Evolutionary conservation across 1,140 invertebrate species (phyloP), one percentile per base, ranked within the genome.

Genomic region (Camponotus pennsylvanicus): DNA sequence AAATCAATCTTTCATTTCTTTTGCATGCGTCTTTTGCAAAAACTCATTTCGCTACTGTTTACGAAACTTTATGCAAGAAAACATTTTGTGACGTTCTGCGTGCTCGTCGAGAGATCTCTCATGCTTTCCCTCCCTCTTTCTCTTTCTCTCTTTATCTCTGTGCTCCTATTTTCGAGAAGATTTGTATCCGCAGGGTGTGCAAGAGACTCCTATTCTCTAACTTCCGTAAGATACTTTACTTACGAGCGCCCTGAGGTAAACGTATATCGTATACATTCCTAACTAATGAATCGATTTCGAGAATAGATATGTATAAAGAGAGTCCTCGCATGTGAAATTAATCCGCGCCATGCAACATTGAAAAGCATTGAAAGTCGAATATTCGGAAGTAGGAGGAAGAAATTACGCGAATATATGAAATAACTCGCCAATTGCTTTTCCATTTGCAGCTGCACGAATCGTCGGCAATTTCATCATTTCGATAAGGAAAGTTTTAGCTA

Each of bases 201-300:
- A 32, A 27, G 76, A 66, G 76, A 21, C 84, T 89, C 83, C 87
- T 86, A 84, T 79, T 89, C 59, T 57, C 83, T 59, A 77, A 89
- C 89, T 89, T 77, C 84, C 84, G 34, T 76, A 84, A 89, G 86
- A 89, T 80, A 80, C 84, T 89, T 86, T 88, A 61, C 82, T n/a
- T 85, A 70, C 63, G 64, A 89, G 79, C 82, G 63, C 57, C 21
- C 70, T 69, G 77, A 80, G 15, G 13, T 80, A 70, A 67, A 55
- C 77, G 69, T 71, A n/a, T 49, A 49, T 34, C 57, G 13, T 45
- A 21, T 34, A 71, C 32, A 11, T 64, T 57, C 42, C 63, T 52
- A 71, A 61, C 78, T 75, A 83, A 73, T 57, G 40, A 42, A 57
- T 42, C 79, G 55, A 83, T 83, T 73, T 9, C 11, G 37, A 11